Evolutionary conservation across 2,797 vertebrate species (phyloP).

Genomic region (Microctenopoma stevenorrisi): DNA sequence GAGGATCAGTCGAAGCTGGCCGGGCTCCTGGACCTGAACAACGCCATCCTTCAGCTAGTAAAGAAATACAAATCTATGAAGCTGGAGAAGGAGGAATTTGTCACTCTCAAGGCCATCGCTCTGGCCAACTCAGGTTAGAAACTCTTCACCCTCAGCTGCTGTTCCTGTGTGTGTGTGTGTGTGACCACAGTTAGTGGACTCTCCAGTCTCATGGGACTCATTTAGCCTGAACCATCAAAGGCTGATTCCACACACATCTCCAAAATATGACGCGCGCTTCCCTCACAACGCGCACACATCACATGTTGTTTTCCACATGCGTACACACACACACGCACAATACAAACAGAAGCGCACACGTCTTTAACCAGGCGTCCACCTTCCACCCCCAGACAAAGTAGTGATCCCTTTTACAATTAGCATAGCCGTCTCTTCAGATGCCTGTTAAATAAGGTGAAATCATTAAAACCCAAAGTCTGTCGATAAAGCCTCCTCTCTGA

Average conservation of each 20-base stretch:
- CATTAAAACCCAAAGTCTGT: slow-evolving; percentile 93
- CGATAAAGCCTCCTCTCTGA: slow-evolving; percentile 94
- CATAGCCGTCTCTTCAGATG: slow-evolving; percentile 95
- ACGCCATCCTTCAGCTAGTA: slow-evolving; percentile 97
- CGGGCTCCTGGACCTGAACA: slow-evolving; percentile 97
- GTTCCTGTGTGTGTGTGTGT: slow-evolving; percentile 15
- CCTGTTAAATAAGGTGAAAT: slow-evolving; percentile 97
- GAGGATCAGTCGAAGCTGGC: slow-evolving; percentile 98
- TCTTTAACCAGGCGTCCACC: slow-evolving; percentile 28
- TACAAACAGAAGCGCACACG: slow-evolving; percentile 13
- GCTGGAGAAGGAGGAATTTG: slow-evolving; percentile 98
- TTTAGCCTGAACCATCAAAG: slow-evolving; percentile 87
- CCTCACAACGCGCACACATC: no score
- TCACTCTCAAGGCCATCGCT: slow-evolving; percentile 98
- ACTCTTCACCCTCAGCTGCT: not conserved
- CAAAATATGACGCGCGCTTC: not conserved
- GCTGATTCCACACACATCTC: slow-evolving; percentile 77
- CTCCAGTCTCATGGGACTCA: slow-evolving; percentile 74
- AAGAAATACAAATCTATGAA: slow-evolving; percentile 99
- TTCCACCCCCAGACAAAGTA: slow-evolving; percentile 66
- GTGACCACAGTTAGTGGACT: slow-evolving; percentile 36
- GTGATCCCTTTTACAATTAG: slow-evolving; percentile 89
- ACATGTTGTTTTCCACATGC: not conserved
- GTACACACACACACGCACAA: slow-evolving; percentile 14
- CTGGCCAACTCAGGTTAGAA: slow-evolving; percentile 98